Percentiles rank a stretch among this genome's conserved stretches.
These are phyloP conservation scores for Colius striatus DNA, from an alignment of 2,113 vertebrate genomes.

Conservation along the genomic window DNA sequence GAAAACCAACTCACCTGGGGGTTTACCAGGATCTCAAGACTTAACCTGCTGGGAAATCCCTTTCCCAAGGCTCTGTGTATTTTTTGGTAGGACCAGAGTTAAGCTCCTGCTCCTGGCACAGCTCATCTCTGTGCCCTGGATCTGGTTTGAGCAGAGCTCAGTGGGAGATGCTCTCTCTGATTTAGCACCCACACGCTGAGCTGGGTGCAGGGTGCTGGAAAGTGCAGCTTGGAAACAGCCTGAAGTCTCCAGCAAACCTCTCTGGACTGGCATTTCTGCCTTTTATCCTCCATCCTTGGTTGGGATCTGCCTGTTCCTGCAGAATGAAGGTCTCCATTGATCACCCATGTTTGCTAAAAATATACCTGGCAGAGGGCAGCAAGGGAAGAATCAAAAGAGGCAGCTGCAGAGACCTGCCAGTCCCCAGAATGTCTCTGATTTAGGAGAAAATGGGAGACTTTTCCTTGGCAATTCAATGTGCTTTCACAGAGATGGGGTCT, in stretches of 20 bases:
- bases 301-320: background rate
- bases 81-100: background rate
- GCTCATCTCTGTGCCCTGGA: fast-evolving
- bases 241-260: background rate
- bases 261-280: background rate
- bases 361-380: background rate
- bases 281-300: background rate
- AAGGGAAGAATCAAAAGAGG: background rate
- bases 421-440: fast-evolving
- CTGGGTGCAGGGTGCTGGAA: background rate
- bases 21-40: background rate
- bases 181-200: background rate
- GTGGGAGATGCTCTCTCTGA: background rate
- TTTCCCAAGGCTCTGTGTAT: background rate
- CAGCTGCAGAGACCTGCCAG: background rate
- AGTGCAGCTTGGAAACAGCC: background rate
- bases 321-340: background rate
- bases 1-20: background rate
- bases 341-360: background rate
- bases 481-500: background rate
- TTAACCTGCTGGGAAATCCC: background rate
- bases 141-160: background rate
- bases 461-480: background rate
- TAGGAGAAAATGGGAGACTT: background rate
- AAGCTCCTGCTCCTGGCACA: background rate